Conservation (phyloP, 2,797 vertebrate genomes). For the Hemibagrus guttatus region DNA sequence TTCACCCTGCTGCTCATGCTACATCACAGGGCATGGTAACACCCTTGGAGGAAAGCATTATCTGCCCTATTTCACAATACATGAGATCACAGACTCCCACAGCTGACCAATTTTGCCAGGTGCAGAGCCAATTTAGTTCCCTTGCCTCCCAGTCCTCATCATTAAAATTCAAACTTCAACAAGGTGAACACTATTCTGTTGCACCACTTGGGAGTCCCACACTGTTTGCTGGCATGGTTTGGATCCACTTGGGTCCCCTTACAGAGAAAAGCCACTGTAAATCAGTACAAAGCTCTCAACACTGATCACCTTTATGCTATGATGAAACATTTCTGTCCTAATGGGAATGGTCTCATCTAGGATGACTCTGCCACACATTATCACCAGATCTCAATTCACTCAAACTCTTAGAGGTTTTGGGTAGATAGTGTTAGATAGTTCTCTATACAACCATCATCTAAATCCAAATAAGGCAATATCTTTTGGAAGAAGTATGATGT, state of each 20-base stretch:
- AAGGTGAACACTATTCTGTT: background rate
- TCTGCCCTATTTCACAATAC: slow-evolving; percentile 12
- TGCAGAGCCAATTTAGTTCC: background rate
- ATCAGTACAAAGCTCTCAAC: background rate
- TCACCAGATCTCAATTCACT: background rate
- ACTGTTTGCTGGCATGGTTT: background rate
- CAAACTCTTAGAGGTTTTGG: too few relatives aligned
- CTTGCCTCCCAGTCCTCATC: background rate
- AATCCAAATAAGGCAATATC: background rate
- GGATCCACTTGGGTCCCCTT: background rate
- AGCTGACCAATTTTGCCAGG: background rate
- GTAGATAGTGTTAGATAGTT: background rate
- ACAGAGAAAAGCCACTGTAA: background rate
- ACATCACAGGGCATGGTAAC: background rate
- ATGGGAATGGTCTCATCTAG: background rate
- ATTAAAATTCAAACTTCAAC: background rate
- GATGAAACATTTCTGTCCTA: background rate
- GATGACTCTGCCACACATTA: background rate
- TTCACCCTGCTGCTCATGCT: background rate
- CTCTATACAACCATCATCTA: background rate
- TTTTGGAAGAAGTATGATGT: background rate
- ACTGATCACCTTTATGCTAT: background rate
- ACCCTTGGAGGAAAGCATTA: background rate
- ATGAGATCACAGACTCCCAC: background rate
- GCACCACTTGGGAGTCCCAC: background rate